Evolutionary conservation across 2,888 invertebrate genomes (phyloP).

Genomic region (Athetis lepigone): DNA sequence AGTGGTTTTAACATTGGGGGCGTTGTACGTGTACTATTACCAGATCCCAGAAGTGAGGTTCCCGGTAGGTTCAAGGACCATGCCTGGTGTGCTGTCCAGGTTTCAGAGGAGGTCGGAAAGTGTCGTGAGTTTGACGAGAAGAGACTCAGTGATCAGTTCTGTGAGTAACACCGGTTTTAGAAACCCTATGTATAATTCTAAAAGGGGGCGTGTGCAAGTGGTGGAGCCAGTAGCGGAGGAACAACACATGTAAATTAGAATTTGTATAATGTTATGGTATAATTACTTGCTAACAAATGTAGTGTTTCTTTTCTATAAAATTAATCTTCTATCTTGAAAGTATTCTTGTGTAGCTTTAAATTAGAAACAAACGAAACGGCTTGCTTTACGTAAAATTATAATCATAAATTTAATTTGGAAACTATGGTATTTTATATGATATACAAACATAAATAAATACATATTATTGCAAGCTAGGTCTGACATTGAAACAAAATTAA

Average conservation of each 20-base stretch:
- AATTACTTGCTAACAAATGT: too few relatives aligned
- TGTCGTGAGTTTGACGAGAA: conserved; percentile 81
- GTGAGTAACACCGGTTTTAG: conserved; percentile 81
- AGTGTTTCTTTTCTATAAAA: too few relatives aligned
- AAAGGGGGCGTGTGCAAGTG: conserved; percentile 79
- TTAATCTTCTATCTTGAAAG: too few relatives aligned
- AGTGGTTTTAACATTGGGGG: conserved; percentile 73
- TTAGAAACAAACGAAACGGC: too few relatives aligned
- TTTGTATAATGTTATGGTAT: too few relatives aligned
- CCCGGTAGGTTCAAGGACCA: conserved; percentile 63
- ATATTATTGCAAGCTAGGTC: too few relatives aligned
- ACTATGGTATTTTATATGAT: too few relatives aligned
- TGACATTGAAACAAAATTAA: too few relatives aligned
- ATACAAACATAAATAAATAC: too few relatives aligned
- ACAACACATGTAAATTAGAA: conserved; percentile 6
- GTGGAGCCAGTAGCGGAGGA: conserved; percentile 72
- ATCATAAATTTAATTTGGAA: too few relatives aligned
- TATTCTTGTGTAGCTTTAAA: too few relatives aligned
- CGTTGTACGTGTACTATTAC: conserved; percentile 82
- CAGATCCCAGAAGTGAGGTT: conserved; percentile 69
- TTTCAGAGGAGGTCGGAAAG: conserved; percentile 83
- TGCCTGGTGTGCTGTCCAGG: conserved; percentile 73
- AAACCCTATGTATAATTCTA: conserved; percentile 85
- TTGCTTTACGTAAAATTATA: too few relatives aligned
- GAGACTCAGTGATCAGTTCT: conserved; percentile 76